phyloP scores from a whole-genome alignment of 2,797 vertebrate species.

The Hippocampus kuda region DNA sequence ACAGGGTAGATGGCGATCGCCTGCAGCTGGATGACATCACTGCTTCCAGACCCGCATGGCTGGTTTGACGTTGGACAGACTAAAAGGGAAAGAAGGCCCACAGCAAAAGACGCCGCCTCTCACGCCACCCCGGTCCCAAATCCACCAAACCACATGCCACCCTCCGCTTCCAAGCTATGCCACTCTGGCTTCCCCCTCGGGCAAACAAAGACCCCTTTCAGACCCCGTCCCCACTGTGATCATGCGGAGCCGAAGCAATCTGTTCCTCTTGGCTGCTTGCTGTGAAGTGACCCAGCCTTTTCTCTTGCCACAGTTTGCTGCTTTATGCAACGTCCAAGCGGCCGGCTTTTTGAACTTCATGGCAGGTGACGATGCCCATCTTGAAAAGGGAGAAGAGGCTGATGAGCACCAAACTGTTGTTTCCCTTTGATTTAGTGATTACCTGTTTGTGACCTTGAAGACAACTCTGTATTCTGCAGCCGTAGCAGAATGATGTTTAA shows the following conservation, averaged over 20 bases:
- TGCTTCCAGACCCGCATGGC: slow-evolving; percentile 28
- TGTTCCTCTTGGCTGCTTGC: slow-evolving; percentile 60
- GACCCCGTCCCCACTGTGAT: slow-evolving; percentile 45
- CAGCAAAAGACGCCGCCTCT: slow-evolving; percentile 39
- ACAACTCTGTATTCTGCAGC: not conserved
- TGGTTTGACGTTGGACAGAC: slow-evolving; percentile 28
- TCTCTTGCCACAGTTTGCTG: slow-evolving; percentile 27
- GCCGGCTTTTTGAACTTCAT: slow-evolving; percentile 22
- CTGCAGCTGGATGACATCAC: slow-evolving; percentile 40
- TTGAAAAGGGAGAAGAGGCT: slow-evolving; percentile 31
- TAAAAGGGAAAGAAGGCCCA: slow-evolving; percentile 11
- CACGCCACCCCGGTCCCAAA: slow-evolving; percentile 37
- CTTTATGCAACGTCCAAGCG: slow-evolving; percentile 25
- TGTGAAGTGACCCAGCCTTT: slow-evolving; percentile 58
- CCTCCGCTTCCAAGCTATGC: slow-evolving; percentile 47
- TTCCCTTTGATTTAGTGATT: not conserved
- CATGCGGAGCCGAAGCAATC: slow-evolving; percentile 63
- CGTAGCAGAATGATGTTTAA: not conserved
- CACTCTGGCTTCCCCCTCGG: slow-evolving; percentile 45
- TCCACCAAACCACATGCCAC: slow-evolving; percentile 52
- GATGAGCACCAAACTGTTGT: slow-evolving; percentile 9
- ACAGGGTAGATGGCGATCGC: slow-evolving; percentile 15
- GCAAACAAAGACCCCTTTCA: slow-evolving; percentile 66
- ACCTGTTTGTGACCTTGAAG: not conserved
- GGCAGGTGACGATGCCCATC: slow-evolving; percentile 18